phyloP scores from a whole-genome alignment of 2,888 invertebrate genomes.

The Hyppa rectilinea region DNA sequence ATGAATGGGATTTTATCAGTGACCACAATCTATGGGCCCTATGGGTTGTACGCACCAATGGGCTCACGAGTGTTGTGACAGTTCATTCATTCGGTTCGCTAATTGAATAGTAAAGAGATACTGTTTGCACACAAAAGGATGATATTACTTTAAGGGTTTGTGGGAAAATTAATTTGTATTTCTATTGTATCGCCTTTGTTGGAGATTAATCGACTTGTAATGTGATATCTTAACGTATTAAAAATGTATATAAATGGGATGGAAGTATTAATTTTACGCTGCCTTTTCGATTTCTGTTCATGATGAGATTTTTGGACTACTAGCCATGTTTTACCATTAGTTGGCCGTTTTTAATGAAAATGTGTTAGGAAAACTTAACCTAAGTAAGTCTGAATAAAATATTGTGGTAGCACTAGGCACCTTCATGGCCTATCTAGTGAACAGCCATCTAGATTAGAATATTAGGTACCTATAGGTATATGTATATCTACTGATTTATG shows the following conservation, averaged over 20 bases:
- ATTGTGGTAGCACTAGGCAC: neutral
- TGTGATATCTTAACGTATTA: constrained; percentile 69
- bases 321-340: neutral
- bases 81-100: constrained; percentile 83
- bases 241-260: constrained; percentile 54
- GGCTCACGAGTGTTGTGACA: constrained; percentile 86
- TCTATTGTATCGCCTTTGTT: constrained; percentile 77
- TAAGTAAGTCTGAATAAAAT: neutral
- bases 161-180: constrained; percentile 90
- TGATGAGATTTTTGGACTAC: constrained; percentile 11
- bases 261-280: neutral
- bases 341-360: neutral
- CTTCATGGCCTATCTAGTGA: neutral
- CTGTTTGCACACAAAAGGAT: constrained; percentile 87
- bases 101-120: constrained; percentile 86
- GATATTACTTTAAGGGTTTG: constrained; percentile 89
- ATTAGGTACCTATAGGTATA: too few relatives aligned
- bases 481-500: neutral
- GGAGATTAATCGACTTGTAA: constrained; percentile 70
- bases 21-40: constrained; percentile 78
- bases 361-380: neutral
- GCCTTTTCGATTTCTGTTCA: constrained; percentile 6
- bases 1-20: constrained; percentile 76
- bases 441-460: neutral
- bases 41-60: constrained; percentile 81